These are phyloP conservation scores for Geothlypis trichas DNA, from an alignment of 2,113 vertebrate species.

Conservation along the genomic window DNA sequence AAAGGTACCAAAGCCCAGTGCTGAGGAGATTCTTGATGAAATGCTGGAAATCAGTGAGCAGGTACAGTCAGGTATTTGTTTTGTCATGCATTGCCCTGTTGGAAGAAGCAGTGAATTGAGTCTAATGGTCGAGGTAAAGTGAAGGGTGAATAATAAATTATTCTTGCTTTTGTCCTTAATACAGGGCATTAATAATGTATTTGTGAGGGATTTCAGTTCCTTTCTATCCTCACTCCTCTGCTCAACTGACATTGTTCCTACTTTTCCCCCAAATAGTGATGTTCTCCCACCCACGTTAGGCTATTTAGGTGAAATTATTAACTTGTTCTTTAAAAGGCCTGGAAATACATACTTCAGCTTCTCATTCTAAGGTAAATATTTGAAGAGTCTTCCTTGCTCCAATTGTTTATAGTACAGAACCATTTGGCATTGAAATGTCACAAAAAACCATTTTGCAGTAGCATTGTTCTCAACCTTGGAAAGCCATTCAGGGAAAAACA, in stretches of 20 bases:
- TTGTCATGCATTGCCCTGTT: background rate
- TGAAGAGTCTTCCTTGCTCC: background rate
- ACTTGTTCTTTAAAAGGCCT: background rate
- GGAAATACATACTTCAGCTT: background rate
- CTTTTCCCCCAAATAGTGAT: background rate
- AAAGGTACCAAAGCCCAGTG: background rate
- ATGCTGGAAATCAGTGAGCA: background rate
- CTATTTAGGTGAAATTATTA: background rate
- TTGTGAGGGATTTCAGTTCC: background rate
- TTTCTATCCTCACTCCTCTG: background rate
- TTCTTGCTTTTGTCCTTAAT: background rate
- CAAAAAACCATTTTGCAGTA: background rate
- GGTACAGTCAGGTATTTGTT: background rate
- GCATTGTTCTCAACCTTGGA: background rate
- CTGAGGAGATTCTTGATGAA: background rate
- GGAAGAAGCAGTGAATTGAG: background rate
- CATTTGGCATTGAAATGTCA: background rate
- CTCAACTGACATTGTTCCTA: background rate
- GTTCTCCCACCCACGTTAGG: background rate
- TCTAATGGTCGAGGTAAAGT: background rate
- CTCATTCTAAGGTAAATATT: background rate
- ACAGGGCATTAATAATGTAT: background rate
- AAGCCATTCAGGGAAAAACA: background rate
- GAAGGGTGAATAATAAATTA: background rate
- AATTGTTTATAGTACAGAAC: background rate